A percentile compares a stretch with the other conserved stretches of the same genome.
phyloP scores from a whole-genome alignment of 64 coral and sea anemone genomes.

The Orbicella faveolata region DNA sequence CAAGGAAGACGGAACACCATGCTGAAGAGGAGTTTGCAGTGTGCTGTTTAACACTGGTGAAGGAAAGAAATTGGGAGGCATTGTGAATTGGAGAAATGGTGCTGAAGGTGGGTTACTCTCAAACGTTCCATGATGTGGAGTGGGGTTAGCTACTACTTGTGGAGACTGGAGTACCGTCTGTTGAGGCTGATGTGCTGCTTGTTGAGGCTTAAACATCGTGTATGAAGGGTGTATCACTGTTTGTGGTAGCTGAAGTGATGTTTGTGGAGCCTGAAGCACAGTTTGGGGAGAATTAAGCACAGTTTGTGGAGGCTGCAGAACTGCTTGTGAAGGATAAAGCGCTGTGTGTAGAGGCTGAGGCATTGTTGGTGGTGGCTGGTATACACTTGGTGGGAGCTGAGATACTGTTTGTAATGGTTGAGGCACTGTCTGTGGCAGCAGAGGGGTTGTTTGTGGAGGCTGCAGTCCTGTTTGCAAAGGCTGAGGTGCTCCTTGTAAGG shows the following conservation, averaged over 20 bases:
- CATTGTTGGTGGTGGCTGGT: constrained; percentile 1
- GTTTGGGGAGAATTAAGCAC: background rate
- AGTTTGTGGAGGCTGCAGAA: constrained; percentile 2
- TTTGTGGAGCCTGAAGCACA: background rate
- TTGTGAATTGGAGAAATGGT: constrained; percentile 15
- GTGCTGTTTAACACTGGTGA: constrained; percentile 14
- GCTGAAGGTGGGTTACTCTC: background rate
- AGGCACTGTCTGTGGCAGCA: background rate
- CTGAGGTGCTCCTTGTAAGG: background rate
- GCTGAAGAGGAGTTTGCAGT: background rate
- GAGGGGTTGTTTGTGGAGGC: background rate
- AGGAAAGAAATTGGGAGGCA: constrained; percentile 1
- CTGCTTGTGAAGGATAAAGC: background rate
- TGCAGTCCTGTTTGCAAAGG: background rate
- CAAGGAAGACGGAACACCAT: background rate
- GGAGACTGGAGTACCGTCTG: background rate
- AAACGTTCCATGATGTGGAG: background rate
- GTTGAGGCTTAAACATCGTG: background rate
- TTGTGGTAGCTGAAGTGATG: background rate
- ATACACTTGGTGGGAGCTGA: background rate
- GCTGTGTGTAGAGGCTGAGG: background rate
- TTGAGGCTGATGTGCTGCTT: background rate
- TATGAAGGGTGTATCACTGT: background rate
- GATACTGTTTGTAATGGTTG: background rate
- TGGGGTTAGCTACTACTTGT: background rate